phyloP scores from a whole-genome alignment of 2,797 vertebrate genomes.

The Zenarchopterus dispar region DNA sequence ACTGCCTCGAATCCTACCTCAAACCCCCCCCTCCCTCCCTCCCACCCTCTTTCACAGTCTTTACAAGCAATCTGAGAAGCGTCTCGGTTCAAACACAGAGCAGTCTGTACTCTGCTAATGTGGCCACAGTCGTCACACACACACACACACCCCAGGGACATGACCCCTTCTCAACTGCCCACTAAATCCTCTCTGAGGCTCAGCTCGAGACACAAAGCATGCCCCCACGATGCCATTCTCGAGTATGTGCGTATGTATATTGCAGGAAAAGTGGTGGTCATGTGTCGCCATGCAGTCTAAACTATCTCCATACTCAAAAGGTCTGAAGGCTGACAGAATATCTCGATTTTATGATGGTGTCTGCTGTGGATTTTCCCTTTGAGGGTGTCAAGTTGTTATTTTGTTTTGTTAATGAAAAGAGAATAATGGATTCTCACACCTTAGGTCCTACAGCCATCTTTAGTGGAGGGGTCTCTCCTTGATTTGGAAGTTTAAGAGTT shows the following conservation, averaged over 20 bases:
- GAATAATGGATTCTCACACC: constrained; percentile 4
- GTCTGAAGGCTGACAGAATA: constrained; percentile 53
- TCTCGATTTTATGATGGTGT: constrained; percentile 45
- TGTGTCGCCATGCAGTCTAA: constrained; percentile 56
- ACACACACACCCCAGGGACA: constrained; percentile 41
- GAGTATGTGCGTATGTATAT: constrained; percentile 33
- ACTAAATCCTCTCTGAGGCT: constrained; percentile 33
- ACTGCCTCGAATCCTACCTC: neutral
- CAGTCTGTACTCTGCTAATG: constrained; percentile 55
- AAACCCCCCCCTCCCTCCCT: constrained; percentile 16
- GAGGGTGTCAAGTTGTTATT: constrained; percentile 45
- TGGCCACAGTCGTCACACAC: constrained; percentile 49
- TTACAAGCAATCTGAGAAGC: constrained; percentile 54
- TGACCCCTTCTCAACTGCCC: constrained; percentile 48
- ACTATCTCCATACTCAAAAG: constrained; percentile 47
- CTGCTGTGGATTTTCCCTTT: constrained; percentile 22
- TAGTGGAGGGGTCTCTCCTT: neutral
- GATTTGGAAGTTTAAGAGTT: neutral
- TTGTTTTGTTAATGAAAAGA: constrained; percentile 22
- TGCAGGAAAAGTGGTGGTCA: constrained; percentile 27
- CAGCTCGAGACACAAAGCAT: constrained; percentile 50
- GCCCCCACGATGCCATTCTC: constrained; percentile 57
- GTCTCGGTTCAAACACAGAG: constrained; percentile 60
- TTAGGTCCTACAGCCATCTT: constrained; percentile 8
- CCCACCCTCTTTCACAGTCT: constrained; percentile 15